phyloP scores from a whole-genome alignment of 2,888 invertebrate genomes.

The Caenorhabditis sp. region DNA sequence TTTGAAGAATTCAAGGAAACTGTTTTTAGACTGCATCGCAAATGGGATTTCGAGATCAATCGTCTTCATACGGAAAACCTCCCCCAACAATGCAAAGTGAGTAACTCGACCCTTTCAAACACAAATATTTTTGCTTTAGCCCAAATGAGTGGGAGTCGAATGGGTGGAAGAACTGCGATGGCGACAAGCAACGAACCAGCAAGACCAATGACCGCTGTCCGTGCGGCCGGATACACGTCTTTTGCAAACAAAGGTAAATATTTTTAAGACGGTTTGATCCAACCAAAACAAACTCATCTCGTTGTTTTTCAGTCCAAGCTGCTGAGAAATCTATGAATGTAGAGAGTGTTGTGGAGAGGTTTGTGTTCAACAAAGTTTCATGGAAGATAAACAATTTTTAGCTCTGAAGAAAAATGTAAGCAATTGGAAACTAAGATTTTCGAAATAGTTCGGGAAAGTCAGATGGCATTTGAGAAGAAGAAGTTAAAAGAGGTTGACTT shows the following conservation, averaged over 20 bases:
- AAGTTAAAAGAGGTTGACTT: constrained; percentile 63
- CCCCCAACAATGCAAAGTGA: constrained; percentile 54
- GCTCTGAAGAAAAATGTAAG: constrained; percentile 94
- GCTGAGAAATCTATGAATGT: constrained; percentile 43
- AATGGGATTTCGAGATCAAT: constrained; percentile 52
- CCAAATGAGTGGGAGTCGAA: constrained; percentile 59
- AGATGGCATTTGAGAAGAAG: constrained; percentile 87
- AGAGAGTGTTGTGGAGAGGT: constrained; percentile 31
- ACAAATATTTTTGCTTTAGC: constrained; percentile 17
- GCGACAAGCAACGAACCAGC: constrained; percentile 81
- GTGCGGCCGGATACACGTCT: constrained; percentile 96
- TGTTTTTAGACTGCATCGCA: constrained; percentile 52
- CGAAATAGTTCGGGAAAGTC: constrained; percentile 93
- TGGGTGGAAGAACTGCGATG: constrained; percentile 67
- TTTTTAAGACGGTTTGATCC: no score
- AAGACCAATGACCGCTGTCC: constrained; percentile 96
- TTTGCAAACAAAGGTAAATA: constrained; percentile 84
- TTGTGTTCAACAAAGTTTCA: neutral
- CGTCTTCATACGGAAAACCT: constrained; percentile 58
- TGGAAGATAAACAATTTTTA: constrained; percentile 83
- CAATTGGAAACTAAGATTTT: constrained; percentile 93
- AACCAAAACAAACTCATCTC: constrained; percentile 16
- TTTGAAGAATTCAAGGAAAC: neutral
- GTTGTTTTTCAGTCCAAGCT: constrained; percentile 67
- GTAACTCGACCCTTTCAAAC: constrained; percentile 7